A percentile compares a stretch with the other conserved stretches of the same genome.
These are phyloP conservation scores for Noctua fimbriata DNA, from an alignment of 2,888 invertebrate genomes.

Conservation along the genomic window DNA sequence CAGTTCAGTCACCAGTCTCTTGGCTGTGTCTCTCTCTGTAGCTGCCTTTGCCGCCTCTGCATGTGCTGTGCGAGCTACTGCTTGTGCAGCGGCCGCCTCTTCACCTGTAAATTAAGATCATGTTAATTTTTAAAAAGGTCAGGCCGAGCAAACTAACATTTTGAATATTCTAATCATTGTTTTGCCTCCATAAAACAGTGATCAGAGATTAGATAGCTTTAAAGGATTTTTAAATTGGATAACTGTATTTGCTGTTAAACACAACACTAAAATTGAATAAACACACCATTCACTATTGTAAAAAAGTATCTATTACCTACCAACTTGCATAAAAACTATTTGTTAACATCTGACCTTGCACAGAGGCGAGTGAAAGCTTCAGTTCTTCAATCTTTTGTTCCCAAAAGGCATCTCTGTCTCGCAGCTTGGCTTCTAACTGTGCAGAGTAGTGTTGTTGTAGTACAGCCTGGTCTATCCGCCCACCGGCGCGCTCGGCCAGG, in stretches of 20 bases:
- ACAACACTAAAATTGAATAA: not conserved
- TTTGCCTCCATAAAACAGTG: not conserved
- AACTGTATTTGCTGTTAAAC: not conserved
- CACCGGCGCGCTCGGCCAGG: constrained; percentile 85
- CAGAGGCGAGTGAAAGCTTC: constrained; percentile 89
- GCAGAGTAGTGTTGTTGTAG: constrained; percentile 91
- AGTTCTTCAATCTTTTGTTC: constrained; percentile 91
- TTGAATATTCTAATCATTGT: not conserved
- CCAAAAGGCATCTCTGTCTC: constrained; percentile 91
- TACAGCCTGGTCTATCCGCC: constrained; percentile 81
- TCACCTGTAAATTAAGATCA: constrained; percentile 77
- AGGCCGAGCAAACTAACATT: not conserved
- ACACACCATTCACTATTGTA: not conserved
- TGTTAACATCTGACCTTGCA: constrained; percentile 91
- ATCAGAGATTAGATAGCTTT: not conserved
- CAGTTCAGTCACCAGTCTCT: constrained; percentile 78
- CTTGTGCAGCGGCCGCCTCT: constrained; percentile 85
- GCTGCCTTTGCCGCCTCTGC: constrained; percentile 83
- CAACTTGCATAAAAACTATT: constrained; percentile 24
- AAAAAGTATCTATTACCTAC: constrained; percentile 2
- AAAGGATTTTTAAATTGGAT: not conserved
- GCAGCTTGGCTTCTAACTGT: constrained; percentile 91
- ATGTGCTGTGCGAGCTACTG: constrained; percentile 85
- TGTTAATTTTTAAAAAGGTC: not conserved
- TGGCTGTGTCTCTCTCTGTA: constrained; percentile 78